Evolutionary conservation across 1,140 invertebrate species (phyloP).

Genomic region (Heliconius eleuchia): DNA sequence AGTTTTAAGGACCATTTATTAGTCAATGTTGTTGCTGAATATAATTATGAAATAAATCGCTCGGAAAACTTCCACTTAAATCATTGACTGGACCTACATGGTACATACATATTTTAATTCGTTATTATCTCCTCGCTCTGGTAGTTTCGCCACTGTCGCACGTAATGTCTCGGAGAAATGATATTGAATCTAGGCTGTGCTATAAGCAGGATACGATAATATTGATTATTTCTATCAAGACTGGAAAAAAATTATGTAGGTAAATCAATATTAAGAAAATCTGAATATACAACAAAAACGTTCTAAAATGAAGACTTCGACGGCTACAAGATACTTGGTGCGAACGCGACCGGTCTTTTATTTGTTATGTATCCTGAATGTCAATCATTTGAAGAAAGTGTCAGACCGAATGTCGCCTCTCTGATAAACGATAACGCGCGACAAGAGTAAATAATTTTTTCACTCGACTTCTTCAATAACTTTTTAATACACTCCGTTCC

Average conservation of each 20-base stretch:
- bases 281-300: not conserved
- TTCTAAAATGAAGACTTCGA: not conserved
- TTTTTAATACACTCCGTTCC: not conserved
- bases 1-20: not conserved
- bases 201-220: not conserved
- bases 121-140: too few species aligned
- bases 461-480: not conserved
- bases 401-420: slow-evolving; percentile 4
- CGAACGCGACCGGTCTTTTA: not conserved
- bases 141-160: too few species aligned
- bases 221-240: too few species aligned
- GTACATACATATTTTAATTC: too few species aligned
- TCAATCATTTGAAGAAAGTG: slow-evolving; percentile 9
- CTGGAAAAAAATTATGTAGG: not conserved
- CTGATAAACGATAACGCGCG: slow-evolving; percentile 10
- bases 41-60: not conserved
- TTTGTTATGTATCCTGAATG: slow-evolving; percentile 1
- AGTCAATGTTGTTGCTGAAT: not conserved
- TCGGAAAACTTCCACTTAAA: too few species aligned
- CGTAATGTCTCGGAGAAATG: too few species aligned
- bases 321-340: not conserved
- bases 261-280: not conserved
- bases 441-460: not conserved
- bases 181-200: not conserved
- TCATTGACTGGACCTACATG: too few species aligned